Conservation (phyloP, 2,888 invertebrate species). For the Philereme transversata region DNA sequence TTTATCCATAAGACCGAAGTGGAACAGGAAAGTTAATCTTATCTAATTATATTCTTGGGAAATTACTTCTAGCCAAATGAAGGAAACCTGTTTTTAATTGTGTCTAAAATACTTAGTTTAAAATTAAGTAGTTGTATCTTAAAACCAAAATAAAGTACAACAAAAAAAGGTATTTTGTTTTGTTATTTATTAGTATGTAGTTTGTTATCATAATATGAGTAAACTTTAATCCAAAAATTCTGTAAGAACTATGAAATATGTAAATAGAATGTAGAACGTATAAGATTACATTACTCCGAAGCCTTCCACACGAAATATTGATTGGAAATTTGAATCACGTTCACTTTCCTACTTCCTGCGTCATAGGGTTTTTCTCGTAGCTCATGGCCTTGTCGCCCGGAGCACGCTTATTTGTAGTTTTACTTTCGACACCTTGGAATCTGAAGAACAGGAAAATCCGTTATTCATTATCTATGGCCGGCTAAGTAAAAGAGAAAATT, state of each 20-base stretch:
- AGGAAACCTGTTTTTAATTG: neutral
- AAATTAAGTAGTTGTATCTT: neutral
- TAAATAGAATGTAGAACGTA: neutral
- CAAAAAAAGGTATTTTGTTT: neutral
- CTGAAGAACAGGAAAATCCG: constrained; percentile 43
- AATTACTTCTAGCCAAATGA: neutral
- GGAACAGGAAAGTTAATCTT: neutral
- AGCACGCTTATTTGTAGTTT: constrained; percentile 57
- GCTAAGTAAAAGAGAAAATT: no score
- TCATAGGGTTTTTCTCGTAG: constrained; percentile 45
- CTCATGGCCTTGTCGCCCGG: constrained; percentile 65
- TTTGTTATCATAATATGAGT: neutral
- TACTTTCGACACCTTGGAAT: constrained; percentile 63
- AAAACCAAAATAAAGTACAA: neutral
- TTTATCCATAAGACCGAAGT: neutral
- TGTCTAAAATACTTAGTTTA: neutral
- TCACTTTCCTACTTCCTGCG: constrained; percentile 22
- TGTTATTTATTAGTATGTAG: neutral
- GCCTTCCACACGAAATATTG: constrained; percentile 17
- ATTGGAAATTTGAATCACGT: neutral
- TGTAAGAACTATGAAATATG: neutral
- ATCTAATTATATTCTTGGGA: neutral
- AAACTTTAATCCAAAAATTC: constrained; percentile 15
- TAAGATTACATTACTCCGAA: constrained; percentile 11
- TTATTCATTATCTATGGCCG: no score